Evolutionary conservation across 2,888 invertebrate genomes (phyloP), one percentile per base, ranked within the genome.

Genomic region (Anticlea derivata): DNA sequence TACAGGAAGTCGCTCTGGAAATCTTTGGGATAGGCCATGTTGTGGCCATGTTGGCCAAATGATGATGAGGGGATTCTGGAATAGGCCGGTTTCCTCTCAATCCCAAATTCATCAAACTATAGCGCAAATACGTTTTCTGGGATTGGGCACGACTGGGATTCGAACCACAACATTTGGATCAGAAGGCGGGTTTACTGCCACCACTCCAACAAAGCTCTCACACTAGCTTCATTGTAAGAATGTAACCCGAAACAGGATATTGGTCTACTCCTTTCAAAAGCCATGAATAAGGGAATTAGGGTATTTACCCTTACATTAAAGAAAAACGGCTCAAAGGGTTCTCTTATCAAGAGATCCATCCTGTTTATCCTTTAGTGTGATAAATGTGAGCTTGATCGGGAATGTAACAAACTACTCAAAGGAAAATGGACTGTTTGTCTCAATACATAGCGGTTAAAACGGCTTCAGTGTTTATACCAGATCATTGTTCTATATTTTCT

Each of bases 321-420:
- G 44, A 44, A 41, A 31, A 23, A 30, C n/a, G 8, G 23, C 37
- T 37, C 37, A 40, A 47, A 23, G 47, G 47, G 40, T 34, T 27
- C 27, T 22, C 20, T 34, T 48, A 48, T 48, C 47, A 34, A 20
- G 22, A 48, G 27, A 48, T 48, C 40, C 40, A 40, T 40, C 47
- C 40, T 47, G 39, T 47, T 46, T 46, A 47, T 33, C 26, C 47
- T 48, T 40, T 29, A 48, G 34, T 40, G 47, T 40, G 40, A 48
- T 48, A 48, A 34, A 33, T 34, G 31, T 17, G 23, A 31, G 23
- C 20, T 7, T n/a, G 33, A 33, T 46, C 26, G 38, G 20, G 22
- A 37, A 23, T 12, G 23, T 35, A 43, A 35, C 24, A 24, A 37
- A 39, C 2, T 10, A 17, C 4, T 12, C 12, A 6, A 26, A 26